A percentile compares a stretch with the other conserved stretches of the same genome.
These are phyloP conservation scores for Eristalinus aeneus DNA, from an alignment of 2,888 invertebrate genomes.

Conservation along the genomic window DNA sequence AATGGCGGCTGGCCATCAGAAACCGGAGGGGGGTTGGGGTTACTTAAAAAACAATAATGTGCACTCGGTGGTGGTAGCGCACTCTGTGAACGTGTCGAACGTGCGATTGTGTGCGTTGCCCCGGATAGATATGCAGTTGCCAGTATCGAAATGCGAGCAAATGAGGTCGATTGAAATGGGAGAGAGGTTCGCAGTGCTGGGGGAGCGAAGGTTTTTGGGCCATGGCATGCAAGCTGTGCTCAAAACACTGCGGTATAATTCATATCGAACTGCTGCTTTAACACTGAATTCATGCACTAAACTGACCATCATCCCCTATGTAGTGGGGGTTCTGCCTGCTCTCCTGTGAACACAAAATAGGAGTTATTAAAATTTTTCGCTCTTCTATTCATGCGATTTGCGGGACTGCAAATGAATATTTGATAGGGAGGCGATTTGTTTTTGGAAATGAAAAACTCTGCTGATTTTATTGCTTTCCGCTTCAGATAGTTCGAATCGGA, in stretches of 20 bases:
- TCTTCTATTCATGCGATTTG: constrained; percentile 62
- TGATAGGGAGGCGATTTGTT: constrained; percentile 42
- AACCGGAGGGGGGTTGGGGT: constrained; percentile 28
- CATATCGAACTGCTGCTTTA: neutral
- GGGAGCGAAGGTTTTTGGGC: constrained; percentile 9
- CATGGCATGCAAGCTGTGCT: constrained; percentile 36
- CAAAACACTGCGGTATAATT: constrained; percentile 1
- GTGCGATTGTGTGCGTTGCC: neutral
- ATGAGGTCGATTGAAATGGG: constrained; percentile 58
- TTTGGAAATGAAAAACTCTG: constrained; percentile 38
- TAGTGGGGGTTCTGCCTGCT: neutral
- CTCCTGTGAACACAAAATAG: constrained; percentile 24
- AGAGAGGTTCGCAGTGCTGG: neutral
- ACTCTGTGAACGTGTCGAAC: neutral
- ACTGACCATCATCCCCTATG: neutral
- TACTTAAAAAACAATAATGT: constrained; percentile 70
- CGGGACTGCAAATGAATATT: constrained; percentile 56
- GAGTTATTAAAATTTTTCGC: constrained; percentile 61
- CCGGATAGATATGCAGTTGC: constrained; percentile 32
- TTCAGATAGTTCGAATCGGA: constrained; percentile 58
- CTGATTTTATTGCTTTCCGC: constrained; percentile 68
- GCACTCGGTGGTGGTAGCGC: constrained; percentile 33
- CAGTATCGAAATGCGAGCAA: constrained; percentile 9
- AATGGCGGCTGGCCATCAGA: constrained; percentile 34
- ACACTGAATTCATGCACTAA: neutral